Evolutionary conservation across 2,888 invertebrate species (phyloP), one percentile per base, ranked within the genome.

Genomic region (Polymixis flavicincta): DNA sequence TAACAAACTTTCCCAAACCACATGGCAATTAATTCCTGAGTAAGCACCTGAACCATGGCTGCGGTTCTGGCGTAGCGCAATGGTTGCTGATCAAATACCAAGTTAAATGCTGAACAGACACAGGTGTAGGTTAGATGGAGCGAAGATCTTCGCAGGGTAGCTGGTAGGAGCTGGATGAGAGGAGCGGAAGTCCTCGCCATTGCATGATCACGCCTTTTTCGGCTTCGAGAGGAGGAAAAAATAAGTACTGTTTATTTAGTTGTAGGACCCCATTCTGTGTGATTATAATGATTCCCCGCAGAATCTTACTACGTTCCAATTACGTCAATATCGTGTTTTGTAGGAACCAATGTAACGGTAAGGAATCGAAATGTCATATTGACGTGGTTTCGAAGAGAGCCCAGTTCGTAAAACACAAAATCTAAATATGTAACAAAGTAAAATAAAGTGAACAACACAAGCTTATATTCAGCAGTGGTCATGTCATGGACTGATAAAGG

Each of bases 1-100:
- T 48, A 42, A 17, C 32, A 74, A 65, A 73, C 42, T 73, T 80
- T 14, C 25, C 42, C 17, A 54, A 52, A 69, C 68, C 22, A 60
- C 28, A 25, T 17, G 5, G 19, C 25, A 74, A 50, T 74, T 48
- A 61, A 61, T 54, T 14, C 67, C 32, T 5, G 17, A 61, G 28
- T 48, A 54, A 22, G 28, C 50, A 59, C 59, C 42, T 52, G 52
- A 55, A 48, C 25, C 37, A 19, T 28, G 59, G 28, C 48, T 68
- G 64, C 28, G 22, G 42, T 77, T 75, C 25, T 50, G 64, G 42
- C 59, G 32, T 48, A 63, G 7, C 19, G 17, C 17, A 32, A 32
- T 54, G 59, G 11, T 28, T 5, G 48, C 17, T 25, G 19, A 73
- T 45, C 25, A 22, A 48, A 25, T 45, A 25, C 22, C 22, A 45